Evolutionary conservation across 2,113 vertebrate species (phyloP).

Genomic region (Pteruthius melanotis): DNA sequence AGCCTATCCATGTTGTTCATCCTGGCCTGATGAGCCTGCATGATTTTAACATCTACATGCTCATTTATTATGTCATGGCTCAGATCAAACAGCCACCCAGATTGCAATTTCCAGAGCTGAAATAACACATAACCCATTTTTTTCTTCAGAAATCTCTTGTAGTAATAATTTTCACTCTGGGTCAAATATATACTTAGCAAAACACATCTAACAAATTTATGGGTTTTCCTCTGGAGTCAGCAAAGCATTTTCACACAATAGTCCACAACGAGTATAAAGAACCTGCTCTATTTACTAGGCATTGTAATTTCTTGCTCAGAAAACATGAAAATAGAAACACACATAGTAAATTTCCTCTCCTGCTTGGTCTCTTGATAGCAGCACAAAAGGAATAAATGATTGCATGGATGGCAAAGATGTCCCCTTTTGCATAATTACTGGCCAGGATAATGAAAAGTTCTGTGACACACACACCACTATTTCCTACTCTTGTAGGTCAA

Average conservation of each 20-base stretch:
- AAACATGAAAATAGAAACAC: not conserved
- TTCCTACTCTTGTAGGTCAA: not conserved
- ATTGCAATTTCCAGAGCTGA: not conserved
- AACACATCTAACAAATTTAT: slow-evolving; percentile 5
- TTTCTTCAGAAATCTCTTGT: not conserved
- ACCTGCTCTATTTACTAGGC: not conserved
- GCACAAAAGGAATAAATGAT: not conserved
- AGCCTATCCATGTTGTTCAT: not conserved
- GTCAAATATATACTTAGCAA: not conserved
- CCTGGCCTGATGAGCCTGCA: not conserved
- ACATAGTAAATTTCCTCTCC: not conserved
- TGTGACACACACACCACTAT: not conserved
- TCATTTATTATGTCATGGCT: not conserved
- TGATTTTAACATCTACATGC: not conserved
- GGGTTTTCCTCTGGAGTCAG: not conserved
- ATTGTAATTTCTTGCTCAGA: not conserved
- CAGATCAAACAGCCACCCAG: not conserved
- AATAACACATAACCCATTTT: not conserved
- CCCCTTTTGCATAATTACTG: not conserved
- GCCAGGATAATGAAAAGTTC: not conserved
- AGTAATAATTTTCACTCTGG: not conserved
- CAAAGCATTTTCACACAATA: slow-evolving; percentile 16
- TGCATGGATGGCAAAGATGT: not conserved
- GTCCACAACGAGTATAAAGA: not conserved
- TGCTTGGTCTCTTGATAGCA: not conserved